Base-by-base conservation (phyloP, 2,888 invertebrate species). In the Monopis laevigella region DNA sequence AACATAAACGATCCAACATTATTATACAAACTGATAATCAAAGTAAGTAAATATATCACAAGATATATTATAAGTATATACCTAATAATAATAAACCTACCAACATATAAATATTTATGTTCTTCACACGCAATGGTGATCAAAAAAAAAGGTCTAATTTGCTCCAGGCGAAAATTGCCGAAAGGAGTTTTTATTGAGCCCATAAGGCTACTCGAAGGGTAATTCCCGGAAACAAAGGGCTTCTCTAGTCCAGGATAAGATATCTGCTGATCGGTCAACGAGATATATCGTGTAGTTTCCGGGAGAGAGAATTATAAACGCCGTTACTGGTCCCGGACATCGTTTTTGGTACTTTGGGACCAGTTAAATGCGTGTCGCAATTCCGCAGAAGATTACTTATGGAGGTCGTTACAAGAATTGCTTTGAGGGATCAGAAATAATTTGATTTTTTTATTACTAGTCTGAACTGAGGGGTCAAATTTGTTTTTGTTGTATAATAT, bases 201-300 rank as follows among this genome's bases (percentile, higher is more conserved):
- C 38, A 30, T 42, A 29, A 29, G 38, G 42, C 42, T 11, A 38
- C 32, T 32, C 13, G 14, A 34, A n/a, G 26, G 17, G 40, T 24
- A 29, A 30, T 41, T 41, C 32, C 34, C 32, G 19, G 32, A 41
- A 40, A 41, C 40, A 41, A 41, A 40, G 34, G 40, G 40, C 32
- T 21, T 24, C 32, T 24, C 24, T 19, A 21, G 29, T 36, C 36
- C 36, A 36, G 36, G n/a, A 36, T 36, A 36, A 36, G 36, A 36
- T 36, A 36, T 36, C 21, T 36, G 36, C 36, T 36, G 36, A 36
- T 36, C 36, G 36, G 36, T 36, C 36, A 36, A 36, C 2, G 36
- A 36, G 36, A 36, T 36, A 36, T 36, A 36, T 36, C 36, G 36
- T 36, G 36, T 36, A 36, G 36, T 36, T 36, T n/a, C 21, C 16